Evolutionary conservation across 2,113 vertebrate genomes (phyloP).

Genomic region (Uria aalge): DNA sequence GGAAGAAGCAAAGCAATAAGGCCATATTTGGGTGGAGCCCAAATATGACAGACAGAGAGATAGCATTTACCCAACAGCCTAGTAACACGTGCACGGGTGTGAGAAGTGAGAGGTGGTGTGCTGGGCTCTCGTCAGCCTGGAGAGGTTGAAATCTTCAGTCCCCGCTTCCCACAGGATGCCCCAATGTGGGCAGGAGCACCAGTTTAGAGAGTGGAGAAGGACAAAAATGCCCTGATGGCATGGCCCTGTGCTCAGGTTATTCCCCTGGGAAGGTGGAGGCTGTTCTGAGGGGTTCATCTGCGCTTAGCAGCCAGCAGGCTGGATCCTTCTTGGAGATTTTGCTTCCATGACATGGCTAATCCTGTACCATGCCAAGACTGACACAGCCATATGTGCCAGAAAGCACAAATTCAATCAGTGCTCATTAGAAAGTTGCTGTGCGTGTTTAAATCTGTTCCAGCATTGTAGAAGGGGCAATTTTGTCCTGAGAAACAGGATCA

Average conservation of each 20-base stretch:
- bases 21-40: background rate
- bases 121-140: background rate
- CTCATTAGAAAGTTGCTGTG: background rate
- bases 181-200: background rate
- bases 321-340: background rate
- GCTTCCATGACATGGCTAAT: background rate
- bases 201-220: background rate
- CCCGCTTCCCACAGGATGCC: background rate
- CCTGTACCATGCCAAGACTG: background rate
- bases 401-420: background rate
- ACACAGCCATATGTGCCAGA: accelerated
- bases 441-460: background rate
- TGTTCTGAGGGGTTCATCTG: background rate
- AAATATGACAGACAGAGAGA: background rate
- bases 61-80: background rate
- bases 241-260: background rate
- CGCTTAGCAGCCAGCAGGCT: background rate
- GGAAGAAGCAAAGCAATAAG: background rate
- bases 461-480: background rate
- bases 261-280: background rate
- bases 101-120: background rate
- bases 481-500: background rate
- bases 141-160: background rate
- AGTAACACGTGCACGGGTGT: background rate
- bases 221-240: background rate